These are phyloP conservation scores for Bos javanicus DNA, from an alignment of 2,113 vertebrate genomes.

Conservation along the genomic window DNA sequence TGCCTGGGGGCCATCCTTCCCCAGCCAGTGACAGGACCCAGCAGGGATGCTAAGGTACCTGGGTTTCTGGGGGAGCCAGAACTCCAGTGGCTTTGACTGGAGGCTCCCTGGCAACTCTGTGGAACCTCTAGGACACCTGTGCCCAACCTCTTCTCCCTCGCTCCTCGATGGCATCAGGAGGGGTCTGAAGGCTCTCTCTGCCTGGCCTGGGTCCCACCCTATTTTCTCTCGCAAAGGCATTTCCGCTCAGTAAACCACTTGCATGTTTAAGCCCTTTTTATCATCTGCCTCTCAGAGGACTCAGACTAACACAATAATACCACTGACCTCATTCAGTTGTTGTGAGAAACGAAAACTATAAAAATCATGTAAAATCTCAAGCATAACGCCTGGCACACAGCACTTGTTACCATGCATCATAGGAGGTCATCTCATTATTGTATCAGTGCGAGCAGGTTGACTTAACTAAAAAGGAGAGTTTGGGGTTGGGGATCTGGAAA, in stretches of 20 bases:
- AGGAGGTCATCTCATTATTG: background rate
- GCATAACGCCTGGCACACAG: background rate
- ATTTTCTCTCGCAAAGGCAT: background rate
- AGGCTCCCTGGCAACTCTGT: background rate
- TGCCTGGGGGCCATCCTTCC: background rate
- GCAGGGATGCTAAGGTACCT: background rate
- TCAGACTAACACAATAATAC: background rate
- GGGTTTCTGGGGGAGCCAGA: background rate
- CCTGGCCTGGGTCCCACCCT: background rate
- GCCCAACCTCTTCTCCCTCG: rapidly evolving
- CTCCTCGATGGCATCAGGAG: background rate
- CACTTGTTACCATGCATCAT: rapidly evolving
- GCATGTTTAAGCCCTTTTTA: background rate
- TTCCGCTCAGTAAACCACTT: background rate
- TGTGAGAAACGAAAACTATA: background rate
- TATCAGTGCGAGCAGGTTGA: background rate
- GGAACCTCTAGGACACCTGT: background rate
- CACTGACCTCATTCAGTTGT: background rate
- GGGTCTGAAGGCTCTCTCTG: background rate
- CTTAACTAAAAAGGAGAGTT: background rate
- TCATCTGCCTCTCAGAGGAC: background rate
- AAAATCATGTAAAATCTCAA: background rate
- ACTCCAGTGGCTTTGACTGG: background rate
- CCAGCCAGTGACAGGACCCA: too few species aligned
- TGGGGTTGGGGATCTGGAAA: background rate